Evolutionary conservation across 2,797 vertebrate genomes (phyloP), one percentile per base, ranked within the genome.

Genomic region (Fistularia tabacaria): DNA sequence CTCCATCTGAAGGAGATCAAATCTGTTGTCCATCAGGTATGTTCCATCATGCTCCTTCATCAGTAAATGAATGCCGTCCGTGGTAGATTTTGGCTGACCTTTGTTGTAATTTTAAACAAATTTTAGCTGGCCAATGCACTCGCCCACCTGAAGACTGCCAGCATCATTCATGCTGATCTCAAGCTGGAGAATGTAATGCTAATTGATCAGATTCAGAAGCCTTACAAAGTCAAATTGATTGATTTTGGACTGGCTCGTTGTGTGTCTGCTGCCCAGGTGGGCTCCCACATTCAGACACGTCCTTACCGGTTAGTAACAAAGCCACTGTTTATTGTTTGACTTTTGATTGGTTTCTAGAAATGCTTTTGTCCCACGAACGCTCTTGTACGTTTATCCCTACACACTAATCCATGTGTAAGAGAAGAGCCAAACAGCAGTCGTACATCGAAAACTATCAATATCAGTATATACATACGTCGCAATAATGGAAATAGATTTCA

Each of bases 161-260:
- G 53, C 0, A 49, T 64, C 3, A 64, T 66, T 6, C 65, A 72
- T 10, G 44, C 46, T 14, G 55, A 63, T 36, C 15, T 72, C 7
- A 75, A 64, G 42, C 1, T 44, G 8, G 48, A 47, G 1, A 65
- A 71, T 0, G 46, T 71, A 3, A 71, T 67, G 67, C 11, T 71
- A 25, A 61, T 64, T 7, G 40, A 61, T 14, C 54, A 64, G 11
- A 25, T 0, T 2, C 10, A 0, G 42, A 36, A 62, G 53, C 65
- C 57, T 7, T 73, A 41, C 13, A 53, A 42, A 10, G 39, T 68
- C 13, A 67, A 67, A 52, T 36, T 67, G 15, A 73, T 64, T 46
- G 65, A 68, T 47, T 73, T 64, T 3, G 42, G 57, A 1, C 10
- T 62, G 41, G 44, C 51, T 6, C 10, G 14, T 3, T 3, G 55